A percentile compares a stretch with the other conserved stretches of the same genome.
Conservation (phyloP, 2,113 vertebrate genomes). For the Melozone crissalis region DNA sequence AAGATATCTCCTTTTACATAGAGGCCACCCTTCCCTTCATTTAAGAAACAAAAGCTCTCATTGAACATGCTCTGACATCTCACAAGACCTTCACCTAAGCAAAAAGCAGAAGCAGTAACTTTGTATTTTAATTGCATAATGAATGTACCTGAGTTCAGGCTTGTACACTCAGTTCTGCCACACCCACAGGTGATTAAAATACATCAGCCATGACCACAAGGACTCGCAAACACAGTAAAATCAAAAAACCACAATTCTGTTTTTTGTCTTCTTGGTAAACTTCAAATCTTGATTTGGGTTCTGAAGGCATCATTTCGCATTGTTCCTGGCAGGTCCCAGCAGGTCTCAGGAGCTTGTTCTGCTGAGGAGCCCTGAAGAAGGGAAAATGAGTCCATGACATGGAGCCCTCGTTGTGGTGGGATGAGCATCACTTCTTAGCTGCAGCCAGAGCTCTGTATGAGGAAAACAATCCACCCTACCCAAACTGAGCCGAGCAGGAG, state of each 20-base stretch:
- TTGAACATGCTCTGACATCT: not conserved
- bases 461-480: accelerated
- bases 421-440: not conserved
- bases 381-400: not conserved
- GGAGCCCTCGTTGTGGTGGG: not conserved
- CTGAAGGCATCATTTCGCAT: not conserved
- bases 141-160: not conserved
- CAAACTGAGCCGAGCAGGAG: not conserved
- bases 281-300: not conserved
- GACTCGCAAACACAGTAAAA: not conserved
- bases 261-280: not conserved
- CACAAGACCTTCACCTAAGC: not conserved
- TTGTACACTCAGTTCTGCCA: conserved; percentile 10
- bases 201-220: not conserved
- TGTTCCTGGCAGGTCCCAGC: not conserved
- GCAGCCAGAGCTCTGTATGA: not conserved
- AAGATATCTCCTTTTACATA: not conserved
- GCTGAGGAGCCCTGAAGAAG: not conserved
- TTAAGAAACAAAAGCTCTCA: not conserved
- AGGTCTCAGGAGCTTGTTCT: not conserved
- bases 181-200: not conserved
- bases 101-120: not conserved
- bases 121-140: not conserved
- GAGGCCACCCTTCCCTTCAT: not conserved
- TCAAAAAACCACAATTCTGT: not conserved